These are phyloP conservation scores for Zelleria hepariella DNA, from an alignment of 2,888 invertebrate genomes.

Conservation along the genomic window DNA sequence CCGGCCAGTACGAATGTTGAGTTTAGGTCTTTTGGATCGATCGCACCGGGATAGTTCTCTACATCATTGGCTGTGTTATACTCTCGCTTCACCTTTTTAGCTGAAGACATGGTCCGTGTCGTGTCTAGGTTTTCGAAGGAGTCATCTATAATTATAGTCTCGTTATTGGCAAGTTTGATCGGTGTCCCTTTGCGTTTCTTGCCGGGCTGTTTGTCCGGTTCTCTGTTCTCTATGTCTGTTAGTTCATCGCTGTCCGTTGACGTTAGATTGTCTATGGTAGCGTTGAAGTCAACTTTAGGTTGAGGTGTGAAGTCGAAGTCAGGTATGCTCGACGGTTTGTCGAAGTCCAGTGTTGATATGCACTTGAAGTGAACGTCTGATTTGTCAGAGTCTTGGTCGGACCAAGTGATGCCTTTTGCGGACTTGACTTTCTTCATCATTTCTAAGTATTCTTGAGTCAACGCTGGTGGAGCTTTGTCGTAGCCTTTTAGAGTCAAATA, in stretches of 20 bases:
- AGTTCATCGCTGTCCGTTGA: constrained; percentile 50
- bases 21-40: constrained; percentile 52
- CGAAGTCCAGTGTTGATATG: constrained; percentile 40
- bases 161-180: constrained; percentile 46
- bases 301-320: constrained; percentile 23
- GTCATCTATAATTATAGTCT: constrained; percentile 58
- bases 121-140: constrained; percentile 49
- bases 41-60: constrained; percentile 33
- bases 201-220: constrained; percentile 24
- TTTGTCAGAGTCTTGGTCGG: constrained; percentile 42
- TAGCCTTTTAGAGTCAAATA: constrained; percentile 73
- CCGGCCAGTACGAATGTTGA: constrained; percentile 59
- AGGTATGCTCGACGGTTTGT: constrained; percentile 33
- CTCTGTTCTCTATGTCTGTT: constrained; percentile 43
- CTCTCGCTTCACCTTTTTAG: constrained; percentile 49
- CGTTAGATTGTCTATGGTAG: constrained; percentile 28
- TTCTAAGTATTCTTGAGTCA: constrained; percentile 71
- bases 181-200: constrained; percentile 58
- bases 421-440: constrained; percentile 73
- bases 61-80: constrained; percentile 23
- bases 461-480: constrained; percentile 68
- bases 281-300: constrained; percentile 17
- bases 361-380: constrained; percentile 42
- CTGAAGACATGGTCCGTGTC: constrained; percentile 40
- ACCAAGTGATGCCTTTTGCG: constrained; percentile 74